Evolutionary conservation across 1,140 invertebrate genomes (phyloP), one percentile per base, ranked within the genome.

Genomic region (Leguminivora glycinivorella): DNA sequence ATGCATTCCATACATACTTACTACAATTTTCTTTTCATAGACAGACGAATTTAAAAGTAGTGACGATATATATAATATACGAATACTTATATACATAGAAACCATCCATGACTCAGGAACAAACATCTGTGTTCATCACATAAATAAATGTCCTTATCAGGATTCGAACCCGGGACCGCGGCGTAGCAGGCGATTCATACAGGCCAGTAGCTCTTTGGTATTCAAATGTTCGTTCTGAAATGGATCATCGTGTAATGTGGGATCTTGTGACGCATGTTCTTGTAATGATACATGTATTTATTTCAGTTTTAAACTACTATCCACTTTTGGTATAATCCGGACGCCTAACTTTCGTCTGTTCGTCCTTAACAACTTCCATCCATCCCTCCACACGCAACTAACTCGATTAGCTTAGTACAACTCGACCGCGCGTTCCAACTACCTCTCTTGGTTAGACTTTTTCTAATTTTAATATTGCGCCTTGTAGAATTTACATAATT

Each of bases 321-420:
- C 31, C 9, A 34, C 0, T 34, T 14, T 38, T n/a, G n/a, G n/a
- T n/a, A n/a, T n/a, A 38, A 38, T 12, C 34, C n/a, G n/a, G n/a
- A 38, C 12, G 12, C 34, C 34, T 38, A 9, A 38, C n/a, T 47
- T 47, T 47, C 43, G 14, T 14, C 43, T 19, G 56, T 10, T 22
- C 19, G 56, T 26, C 9, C 56, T 58, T 25, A 31, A 63, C 26
- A 14, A 34, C 9, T 2, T 14, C 17, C 34, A 38, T 19, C 66
- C 66, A 6, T 67, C 31, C 31, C 38, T n/a, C n/a, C 14, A 14
- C 22, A 67, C n/a, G 5, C 66, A 34, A 26, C 34, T 78, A 76
- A 79, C 75, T 73, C 73, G 75, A 79, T 79, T 79, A 75, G 67
- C 63, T 79, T 79, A 75, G 67, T 68, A 75, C 71, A 75, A 76